phyloP scores from a whole-genome alignment of 2,797 vertebrate species.

The Diplodus puntazzo region DNA sequence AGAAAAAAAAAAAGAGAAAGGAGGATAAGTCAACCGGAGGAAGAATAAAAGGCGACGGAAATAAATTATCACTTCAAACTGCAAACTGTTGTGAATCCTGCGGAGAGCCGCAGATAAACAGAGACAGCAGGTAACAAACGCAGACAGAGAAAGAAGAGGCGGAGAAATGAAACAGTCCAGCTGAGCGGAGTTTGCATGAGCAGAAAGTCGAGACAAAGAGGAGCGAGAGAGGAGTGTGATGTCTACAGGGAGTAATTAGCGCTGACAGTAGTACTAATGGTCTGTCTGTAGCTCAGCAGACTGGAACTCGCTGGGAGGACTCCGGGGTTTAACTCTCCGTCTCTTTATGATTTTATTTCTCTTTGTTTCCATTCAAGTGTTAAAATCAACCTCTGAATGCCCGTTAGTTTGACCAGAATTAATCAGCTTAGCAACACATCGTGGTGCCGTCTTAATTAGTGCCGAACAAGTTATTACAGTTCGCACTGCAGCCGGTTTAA shows the following conservation, averaged over 20 bases:
- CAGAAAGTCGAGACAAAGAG: conserved; percentile 28
- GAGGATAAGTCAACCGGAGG: background rate
- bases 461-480: background rate
- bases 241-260: conserved; percentile 71
- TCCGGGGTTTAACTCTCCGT: conserved; percentile 44
- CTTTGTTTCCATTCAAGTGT: conserved; percentile 15
- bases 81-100: conserved; percentile 15
- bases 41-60: conserved; percentile 12
- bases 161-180: conserved; percentile 32
- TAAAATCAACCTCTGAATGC: conserved; percentile 17
- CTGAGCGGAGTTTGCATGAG: conserved; percentile 34
- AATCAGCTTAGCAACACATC: conserved; percentile 21
- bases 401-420: conserved; percentile 26
- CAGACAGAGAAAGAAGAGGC: conserved; percentile 6
- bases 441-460: conserved; percentile 35
- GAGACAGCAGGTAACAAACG: conserved; percentile 49
- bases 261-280: conserved; percentile 74
- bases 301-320: conserved; percentile 60
- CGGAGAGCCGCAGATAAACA: conserved; percentile 8
- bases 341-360: conserved; percentile 12
- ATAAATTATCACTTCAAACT: conserved; percentile 11
- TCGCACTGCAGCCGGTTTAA: background rate
- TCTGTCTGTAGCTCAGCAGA: conserved; percentile 64
- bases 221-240: conserved; percentile 28
- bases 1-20: background rate